Base-by-base conservation (phyloP, 2,797 vertebrate species). In the Vireo griseus region DNA sequence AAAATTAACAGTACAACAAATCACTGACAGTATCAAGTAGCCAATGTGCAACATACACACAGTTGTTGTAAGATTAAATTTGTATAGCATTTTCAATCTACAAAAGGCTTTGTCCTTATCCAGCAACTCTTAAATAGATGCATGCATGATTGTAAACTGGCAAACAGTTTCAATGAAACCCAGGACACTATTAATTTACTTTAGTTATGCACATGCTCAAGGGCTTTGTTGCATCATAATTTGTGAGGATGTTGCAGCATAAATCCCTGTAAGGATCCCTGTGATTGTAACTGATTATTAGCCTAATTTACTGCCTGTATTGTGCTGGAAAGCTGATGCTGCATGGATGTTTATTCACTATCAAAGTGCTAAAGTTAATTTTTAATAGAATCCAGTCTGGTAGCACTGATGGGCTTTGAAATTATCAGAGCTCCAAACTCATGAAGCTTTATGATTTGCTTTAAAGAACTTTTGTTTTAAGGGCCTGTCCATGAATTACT, bases 121-220 rank as follows among this genome's bases (percentile, higher is more conserved):
- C 82, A 91, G 73, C 73, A 90, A 76, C 66, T 57, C 79, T 69
- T 66, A 65, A 75, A 77, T 6, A 90, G 58, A 75, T 66, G 54
- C 37, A 62, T 14, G 57, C 37, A 62, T 14, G 57, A 82, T 17
- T 78, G 61, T 50, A 95, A 92, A 92, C 31, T 72, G 73, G 66
- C 57, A 82, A 92, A 94, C 26, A 95, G 94, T 94, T 96, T 95
- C 92, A 94, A 72, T 96, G 95, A 97, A 96, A 97, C 91, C 79
- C 51, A 76, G 48, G 87, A 96, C 91, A 79, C 73, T 75, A 86
- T 66, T 95, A 87, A 96, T 95, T 96, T 95, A 83, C 75, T 88
- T 44, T 24, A 78, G 58, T 78, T 72, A 95, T 37, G 63, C 35
- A 83, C 35, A 62, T 31, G 69, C 82, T 96, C 37, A 91, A 92